phyloP scores from a whole-genome alignment of 2,113 vertebrate species.

The Hypanus sabinus region DNA sequence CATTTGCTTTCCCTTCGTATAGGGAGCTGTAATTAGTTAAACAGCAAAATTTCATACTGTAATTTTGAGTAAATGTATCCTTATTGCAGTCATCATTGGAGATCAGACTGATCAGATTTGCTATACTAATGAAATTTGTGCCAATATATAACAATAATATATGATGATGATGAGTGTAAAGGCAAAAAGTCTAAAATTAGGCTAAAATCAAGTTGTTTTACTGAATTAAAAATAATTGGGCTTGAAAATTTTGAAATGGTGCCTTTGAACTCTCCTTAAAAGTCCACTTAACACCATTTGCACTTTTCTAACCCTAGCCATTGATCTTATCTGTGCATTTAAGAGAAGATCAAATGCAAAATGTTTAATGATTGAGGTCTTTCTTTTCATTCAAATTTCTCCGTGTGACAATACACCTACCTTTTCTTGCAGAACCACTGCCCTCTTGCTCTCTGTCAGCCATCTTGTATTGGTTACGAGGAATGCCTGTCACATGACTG shows the following conservation, averaged over 20 bases:
- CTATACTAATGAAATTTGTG: not conserved
- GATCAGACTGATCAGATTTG: not conserved
- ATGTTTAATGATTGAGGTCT: not conserved
- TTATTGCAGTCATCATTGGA: not conserved
- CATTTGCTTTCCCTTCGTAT: not conserved
- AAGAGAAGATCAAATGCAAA: not conserved
- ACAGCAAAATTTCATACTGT: not conserved
- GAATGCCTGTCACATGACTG: slow-evolving; percentile 81
- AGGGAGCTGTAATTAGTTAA: not conserved
- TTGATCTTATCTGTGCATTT: not conserved
- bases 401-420: not conserved
- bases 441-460: slow-evolving; percentile 80
- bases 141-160: not conserved
- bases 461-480: slow-evolving; percentile 89
- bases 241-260: not conserved
- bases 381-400: not conserved
- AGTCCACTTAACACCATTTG: not conserved
- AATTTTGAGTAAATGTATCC: not conserved
- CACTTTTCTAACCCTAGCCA: not conserved
- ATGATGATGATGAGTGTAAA: not conserved
- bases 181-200: not conserved
- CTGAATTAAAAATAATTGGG: not conserved
- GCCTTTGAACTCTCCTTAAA: not conserved
- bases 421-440: slow-evolving; percentile 66
- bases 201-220: not conserved